Base-by-base conservation (phyloP, 2,113 vertebrate species). In the Ophthalmolycus amberensis region DNA sequence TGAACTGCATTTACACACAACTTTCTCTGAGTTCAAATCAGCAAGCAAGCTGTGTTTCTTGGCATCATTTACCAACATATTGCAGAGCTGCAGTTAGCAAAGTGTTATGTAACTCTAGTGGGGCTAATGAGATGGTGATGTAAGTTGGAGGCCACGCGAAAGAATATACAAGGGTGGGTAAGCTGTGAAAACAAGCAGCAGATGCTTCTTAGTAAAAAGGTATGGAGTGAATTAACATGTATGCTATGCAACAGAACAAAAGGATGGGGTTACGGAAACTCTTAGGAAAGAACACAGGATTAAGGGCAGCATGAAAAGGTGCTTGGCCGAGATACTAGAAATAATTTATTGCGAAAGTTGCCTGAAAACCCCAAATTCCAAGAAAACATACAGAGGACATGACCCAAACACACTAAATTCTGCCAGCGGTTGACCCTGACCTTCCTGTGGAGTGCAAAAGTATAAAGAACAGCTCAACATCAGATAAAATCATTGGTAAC, bases 111-210 rank as follows among this genome's bases (percentile, higher is more conserved):
- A 67, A 62, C 40, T n/a, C 11, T 20, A 22, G n/a, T 18, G 46
- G 9, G 6, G 38, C 48, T 81, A 75, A 80, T 73, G 69, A 84
- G 67, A 71, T 22, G 59, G 29, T 62, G 73, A 67, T 67, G 60
- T 20, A 54, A 42, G 64, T 62, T 50, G 59, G 69, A 78, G 34
- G 15, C 3, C 10, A 44, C 27, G 4, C 15, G 16, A n/a, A 48
- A 72, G 52, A 44, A 34, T 14, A 59, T 27, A 59, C 56, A 59
- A 50, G 56, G 25, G 44, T 68, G 68, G 12, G 25, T 27, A 37
- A 10, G 25, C 29, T 44, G 15, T 70, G 38, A 38, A 52, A 71
- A 50, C 20, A 77, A 40, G 50, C 67, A 50, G 60, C 52, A 16
- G 66, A 64, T 64, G 58, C 12, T 37, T 64, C 10, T 46, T 10